A percentile compares a stretch with the other conserved stretches of the same genome.
Conservation (phyloP, 2,113 vertebrate species). For the Zosterops japonicus region DNA sequence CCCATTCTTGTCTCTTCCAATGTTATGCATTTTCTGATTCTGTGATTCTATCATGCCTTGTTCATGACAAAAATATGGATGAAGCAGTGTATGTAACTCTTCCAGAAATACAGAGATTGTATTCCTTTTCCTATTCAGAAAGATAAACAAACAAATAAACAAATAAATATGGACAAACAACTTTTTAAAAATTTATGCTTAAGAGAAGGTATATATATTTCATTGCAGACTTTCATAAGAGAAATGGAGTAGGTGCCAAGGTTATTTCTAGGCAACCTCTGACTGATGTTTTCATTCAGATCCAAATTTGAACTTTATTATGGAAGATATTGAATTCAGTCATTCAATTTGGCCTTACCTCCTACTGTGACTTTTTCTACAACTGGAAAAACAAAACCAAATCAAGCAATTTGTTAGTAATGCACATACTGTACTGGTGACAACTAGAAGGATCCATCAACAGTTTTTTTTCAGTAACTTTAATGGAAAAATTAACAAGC, state of each 20-base stretch:
- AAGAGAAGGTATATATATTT: background rate
- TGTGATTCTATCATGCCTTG: background rate
- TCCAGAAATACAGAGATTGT: background rate
- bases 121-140: background rate
- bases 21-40: background rate
- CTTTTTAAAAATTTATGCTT: background rate
- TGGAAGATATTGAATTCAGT: background rate
- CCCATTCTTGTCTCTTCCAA: background rate
- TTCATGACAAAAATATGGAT: background rate
- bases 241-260: background rate
- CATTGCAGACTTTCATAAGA: background rate
- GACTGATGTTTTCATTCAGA: background rate
- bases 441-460: background rate
- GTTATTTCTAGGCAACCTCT: background rate
- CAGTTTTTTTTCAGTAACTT: background rate
- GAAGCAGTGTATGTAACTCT: background rate
- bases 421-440: background rate
- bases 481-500: background rate
- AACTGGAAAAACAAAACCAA: background rate
- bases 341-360: background rate
- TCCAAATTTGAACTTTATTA: background rate
- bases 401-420: background rate
- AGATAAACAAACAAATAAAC: background rate
- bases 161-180: background rate
- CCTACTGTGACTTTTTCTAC: background rate